Conservation (phyloP, 2,113 vertebrate genomes). For the Paraplagusia blochii region DNA sequence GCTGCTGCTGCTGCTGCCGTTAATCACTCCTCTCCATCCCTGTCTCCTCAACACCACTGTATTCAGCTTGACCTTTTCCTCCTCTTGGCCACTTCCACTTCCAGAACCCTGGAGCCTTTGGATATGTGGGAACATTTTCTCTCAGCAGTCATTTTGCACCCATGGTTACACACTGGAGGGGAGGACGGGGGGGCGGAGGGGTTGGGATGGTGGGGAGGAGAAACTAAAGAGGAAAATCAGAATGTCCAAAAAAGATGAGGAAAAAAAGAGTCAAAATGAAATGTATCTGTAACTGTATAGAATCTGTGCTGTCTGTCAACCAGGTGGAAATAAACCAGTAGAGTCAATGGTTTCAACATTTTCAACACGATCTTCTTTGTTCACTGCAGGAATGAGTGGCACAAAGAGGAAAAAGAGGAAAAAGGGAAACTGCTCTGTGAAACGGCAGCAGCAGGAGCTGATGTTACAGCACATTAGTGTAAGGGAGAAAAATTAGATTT, state of each 20-base stretch:
- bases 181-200: conserved; percentile 2
- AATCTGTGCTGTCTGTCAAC: too few relatives aligned
- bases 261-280: conserved; percentile 1
- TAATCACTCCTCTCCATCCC: conserved; percentile 54
- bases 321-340: too few relatives aligned
- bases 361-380: not conserved
- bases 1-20: conserved; percentile 52
- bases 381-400: too few relatives aligned
- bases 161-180: conserved; percentile 56
- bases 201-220: too few relatives aligned
- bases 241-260: too few relatives aligned
- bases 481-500: conserved; percentile 61
- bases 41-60: conserved; percentile 36
- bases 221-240: conserved; percentile 6
- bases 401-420: not conserved
- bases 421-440: conserved; percentile 2
- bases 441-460: too few relatives aligned
- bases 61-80: conserved; percentile 70
- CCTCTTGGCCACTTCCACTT: conserved; percentile 55
- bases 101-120: conserved; percentile 56
- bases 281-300: too few relatives aligned
- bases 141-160: conserved; percentile 60
- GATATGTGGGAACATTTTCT: conserved; percentile 70
- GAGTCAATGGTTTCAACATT: too few relatives aligned
- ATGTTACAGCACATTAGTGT: conserved; percentile 38